Conservation (phyloP, 2,797 vertebrate species). For the Atherinosoma microstoma region DNA sequence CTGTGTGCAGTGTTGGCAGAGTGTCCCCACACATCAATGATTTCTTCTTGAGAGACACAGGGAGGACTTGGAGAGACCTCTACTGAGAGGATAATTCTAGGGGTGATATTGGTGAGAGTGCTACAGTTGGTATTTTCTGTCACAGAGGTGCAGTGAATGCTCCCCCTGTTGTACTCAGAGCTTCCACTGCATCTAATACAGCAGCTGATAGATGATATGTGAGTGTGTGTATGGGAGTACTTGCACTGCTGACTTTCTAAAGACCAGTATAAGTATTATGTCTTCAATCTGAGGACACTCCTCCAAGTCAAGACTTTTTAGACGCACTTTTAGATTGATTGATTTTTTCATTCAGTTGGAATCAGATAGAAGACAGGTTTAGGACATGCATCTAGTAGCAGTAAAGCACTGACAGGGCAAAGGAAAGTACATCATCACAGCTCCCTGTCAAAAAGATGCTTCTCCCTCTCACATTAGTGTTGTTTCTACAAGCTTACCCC, state of each 20-base stretch:
- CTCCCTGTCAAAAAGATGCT: neutral
- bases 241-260: conserved; percentile 3
- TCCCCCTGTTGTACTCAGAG: conserved; percentile 54
- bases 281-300: neutral
- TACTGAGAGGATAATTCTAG: conserved; percentile 79
- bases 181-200: conserved; percentile 60
- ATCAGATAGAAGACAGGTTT: neutral
- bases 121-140: conserved; percentile 72
- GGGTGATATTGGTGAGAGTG: conserved; percentile 73
- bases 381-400: neutral
- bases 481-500: neutral
- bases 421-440: too few relatives aligned
- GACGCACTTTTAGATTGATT: neutral
- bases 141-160: conserved; percentile 59
- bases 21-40: conserved; percentile 64
- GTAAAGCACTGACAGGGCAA: neutral
- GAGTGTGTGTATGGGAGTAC: neutral
- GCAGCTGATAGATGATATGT: conserved; percentile 43
- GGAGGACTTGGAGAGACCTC: conserved; percentile 61
- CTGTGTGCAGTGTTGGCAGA: conserved; percentile 36
- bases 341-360: neutral
- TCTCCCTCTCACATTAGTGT: neutral
- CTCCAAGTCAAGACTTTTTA: neutral
- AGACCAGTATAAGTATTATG: neutral
- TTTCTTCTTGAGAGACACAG: conserved; percentile 66